Base-by-base conservation (phyloP, 2,797 vertebrate genomes). In the Pantherophis vulpinus region DNA sequence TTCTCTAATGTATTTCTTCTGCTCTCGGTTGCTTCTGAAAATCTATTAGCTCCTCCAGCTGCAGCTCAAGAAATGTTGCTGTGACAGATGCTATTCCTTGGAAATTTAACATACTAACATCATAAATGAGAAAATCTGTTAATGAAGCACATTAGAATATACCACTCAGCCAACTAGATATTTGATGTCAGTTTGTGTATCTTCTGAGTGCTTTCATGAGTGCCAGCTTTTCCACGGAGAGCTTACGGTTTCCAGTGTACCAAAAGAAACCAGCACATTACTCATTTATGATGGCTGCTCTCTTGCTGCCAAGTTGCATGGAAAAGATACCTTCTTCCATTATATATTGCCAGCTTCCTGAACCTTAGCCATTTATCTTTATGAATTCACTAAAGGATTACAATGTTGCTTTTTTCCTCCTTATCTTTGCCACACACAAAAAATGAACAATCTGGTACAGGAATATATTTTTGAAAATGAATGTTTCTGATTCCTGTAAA, bases 1-100 rank as follows among this genome's bases (percentile, higher is more conserved):
- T 23, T 90, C 59, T 59, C 97, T 96, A 97, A 94, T 5, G 54
- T 55, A 93, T 90, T 93, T 93, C 93, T 58, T 2, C 94, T 60
- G 91, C 88, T 20, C 47, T 70, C 86, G 47, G 9, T 63, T 29
- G 89, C 55, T 88, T 79, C 63, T 14, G 29, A 83, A 51, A 37
- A 93, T 88, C 10, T 0, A 0, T 92, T 51, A 87, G 74, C 88
- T 88, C 55, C 47, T 25, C 60, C 29, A 51, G 0, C 0, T 0
- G 91, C 47, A 70, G 29, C 0, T 3, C 20, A 42, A 2, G 10
- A 56, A 83, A 11, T 59, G 12, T 79, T 91, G 54, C 58, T 74
- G 70, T 89, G 37, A 56, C 58, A 92, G 66, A 86, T 32, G 70
- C 91, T 59, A 13, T 61, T 86, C 42, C 18, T 58, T 59, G 37